Percentiles rank a stretch among this genome's conserved stretches.
Conservation (phyloP, 2,888 invertebrate genomes). For the Chelonus formosanus region DNA sequence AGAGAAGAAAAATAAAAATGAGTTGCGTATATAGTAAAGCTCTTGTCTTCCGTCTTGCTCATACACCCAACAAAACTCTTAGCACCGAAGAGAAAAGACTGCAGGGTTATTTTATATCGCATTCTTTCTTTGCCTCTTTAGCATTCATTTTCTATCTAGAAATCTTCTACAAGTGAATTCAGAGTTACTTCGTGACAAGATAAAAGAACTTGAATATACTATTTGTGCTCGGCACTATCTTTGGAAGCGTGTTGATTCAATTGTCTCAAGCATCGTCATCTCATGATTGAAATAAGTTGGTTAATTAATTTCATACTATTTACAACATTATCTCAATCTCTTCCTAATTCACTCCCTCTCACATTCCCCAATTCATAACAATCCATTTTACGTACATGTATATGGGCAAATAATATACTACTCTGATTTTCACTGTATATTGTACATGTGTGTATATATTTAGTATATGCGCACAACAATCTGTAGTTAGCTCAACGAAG, state of each 20-base stretch:
- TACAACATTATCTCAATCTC: neutral
- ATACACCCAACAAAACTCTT: conserved; percentile 20
- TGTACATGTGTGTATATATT: neutral
- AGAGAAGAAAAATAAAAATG: conserved; percentile 8
- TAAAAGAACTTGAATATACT: conserved; percentile 2
- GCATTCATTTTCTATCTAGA: neutral
- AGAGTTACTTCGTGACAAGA: conserved; percentile 5
- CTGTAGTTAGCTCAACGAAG: conserved; percentile 24
- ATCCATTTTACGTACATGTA: no score
- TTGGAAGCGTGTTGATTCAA: neutral
- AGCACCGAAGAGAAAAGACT: conserved; percentile 8
- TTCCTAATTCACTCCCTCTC: no score
- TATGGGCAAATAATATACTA: neutral
- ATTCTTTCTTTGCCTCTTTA: no score
- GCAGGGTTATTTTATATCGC: no score
- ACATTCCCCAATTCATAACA: no score
- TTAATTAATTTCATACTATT: no score
- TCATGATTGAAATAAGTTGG: no score
- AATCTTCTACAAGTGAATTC: conserved; percentile 1
- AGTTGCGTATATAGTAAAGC: neutral
- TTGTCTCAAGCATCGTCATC: conserved; percentile 10
- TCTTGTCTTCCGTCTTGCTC: conserved; percentile 4
- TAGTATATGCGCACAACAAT: conserved; percentile 11
- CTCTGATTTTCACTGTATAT: neutral
- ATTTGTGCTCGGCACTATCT: neutral